Conservation (phyloP, 2,113 vertebrate genomes). For the Ivindomyrus marchei region DNA sequence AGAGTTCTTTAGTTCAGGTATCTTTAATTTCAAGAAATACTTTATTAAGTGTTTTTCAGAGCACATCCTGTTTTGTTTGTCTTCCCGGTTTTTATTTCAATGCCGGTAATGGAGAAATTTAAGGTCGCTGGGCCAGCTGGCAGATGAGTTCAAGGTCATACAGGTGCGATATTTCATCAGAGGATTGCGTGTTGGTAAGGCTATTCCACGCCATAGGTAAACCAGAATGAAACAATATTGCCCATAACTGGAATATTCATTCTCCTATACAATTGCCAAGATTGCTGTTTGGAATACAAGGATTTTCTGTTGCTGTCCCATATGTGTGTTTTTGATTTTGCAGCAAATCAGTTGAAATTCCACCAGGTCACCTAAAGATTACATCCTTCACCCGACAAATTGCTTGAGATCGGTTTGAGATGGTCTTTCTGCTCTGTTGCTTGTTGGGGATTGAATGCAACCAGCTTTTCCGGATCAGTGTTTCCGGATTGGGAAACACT, state of each 20-base stretch:
- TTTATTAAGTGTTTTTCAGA: not conserved
- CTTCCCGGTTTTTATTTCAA: not conserved
- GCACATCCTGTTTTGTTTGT: not conserved
- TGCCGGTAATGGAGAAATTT: not conserved
- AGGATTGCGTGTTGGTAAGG: not conserved
- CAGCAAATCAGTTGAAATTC: not conserved
- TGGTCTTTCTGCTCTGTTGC: not conserved
- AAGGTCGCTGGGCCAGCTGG: not conserved
- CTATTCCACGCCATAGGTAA: not conserved
- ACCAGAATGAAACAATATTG: not conserved
- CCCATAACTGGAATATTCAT: not conserved
- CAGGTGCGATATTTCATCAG: not conserved
- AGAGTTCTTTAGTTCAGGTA: not conserved
- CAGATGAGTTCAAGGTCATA: not conserved
- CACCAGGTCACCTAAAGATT: not conserved
- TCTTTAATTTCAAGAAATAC: not conserved
- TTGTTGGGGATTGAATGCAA: not conserved
- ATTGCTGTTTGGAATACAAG: not conserved
- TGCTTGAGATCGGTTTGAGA: not conserved
- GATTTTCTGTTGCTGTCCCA: not conserved
- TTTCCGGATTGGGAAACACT: not conserved
- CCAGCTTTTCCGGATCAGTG: not conserved
- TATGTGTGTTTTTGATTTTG: not conserved
- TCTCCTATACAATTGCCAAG: not conserved
- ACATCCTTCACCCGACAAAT: not conserved